phyloP scores from a whole-genome alignment of 2,888 invertebrate genomes.

The Petrolisthes cinctipes region DNA sequence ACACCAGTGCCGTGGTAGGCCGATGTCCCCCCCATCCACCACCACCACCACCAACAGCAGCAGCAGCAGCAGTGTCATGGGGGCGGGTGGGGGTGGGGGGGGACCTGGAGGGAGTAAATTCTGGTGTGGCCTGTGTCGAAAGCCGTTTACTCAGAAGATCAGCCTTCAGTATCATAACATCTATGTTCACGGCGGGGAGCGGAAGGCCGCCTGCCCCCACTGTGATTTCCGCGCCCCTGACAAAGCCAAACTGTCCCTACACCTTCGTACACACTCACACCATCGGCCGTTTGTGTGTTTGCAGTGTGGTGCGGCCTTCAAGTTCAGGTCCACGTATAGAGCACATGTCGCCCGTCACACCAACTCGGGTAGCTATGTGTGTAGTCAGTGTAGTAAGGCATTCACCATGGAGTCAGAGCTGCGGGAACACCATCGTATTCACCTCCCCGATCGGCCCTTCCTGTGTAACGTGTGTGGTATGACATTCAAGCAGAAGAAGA shows the following conservation, averaged over 20 bases:
- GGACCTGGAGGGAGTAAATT: too few species aligned
- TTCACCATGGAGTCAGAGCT: constrained; percentile 55
- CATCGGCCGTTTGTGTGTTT: constrained; percentile 53
- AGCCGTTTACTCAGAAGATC: too few species aligned
- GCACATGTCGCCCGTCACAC: constrained; percentile 57
- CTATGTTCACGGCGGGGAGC: too few species aligned
- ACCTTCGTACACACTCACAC: constrained; percentile 56
- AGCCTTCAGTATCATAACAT: too few species aligned
- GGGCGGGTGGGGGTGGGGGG: too few species aligned
- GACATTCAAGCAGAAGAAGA: constrained; percentile 56
- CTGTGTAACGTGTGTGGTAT: constrained; percentile 42
- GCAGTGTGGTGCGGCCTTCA: constrained; percentile 47
- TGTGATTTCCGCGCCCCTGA: too few species aligned
- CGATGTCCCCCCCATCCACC: too few species aligned
- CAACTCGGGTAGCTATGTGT: constrained; percentile 57
- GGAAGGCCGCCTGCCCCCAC: too few species aligned
- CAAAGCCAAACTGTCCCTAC: too few species aligned
- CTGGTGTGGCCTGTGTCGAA: too few species aligned
- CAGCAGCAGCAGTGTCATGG: constrained; percentile 5
- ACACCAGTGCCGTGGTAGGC: constrained; percentile 41
- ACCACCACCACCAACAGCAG: background rate
- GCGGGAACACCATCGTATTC: constrained; percentile 52
- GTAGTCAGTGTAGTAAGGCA: constrained; percentile 60
- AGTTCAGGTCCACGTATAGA: constrained; percentile 57
- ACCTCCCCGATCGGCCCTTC: constrained; percentile 43